Base-by-base conservation (phyloP, 2,113 vertebrate species). In the Vanacampus margaritifer region DNA sequence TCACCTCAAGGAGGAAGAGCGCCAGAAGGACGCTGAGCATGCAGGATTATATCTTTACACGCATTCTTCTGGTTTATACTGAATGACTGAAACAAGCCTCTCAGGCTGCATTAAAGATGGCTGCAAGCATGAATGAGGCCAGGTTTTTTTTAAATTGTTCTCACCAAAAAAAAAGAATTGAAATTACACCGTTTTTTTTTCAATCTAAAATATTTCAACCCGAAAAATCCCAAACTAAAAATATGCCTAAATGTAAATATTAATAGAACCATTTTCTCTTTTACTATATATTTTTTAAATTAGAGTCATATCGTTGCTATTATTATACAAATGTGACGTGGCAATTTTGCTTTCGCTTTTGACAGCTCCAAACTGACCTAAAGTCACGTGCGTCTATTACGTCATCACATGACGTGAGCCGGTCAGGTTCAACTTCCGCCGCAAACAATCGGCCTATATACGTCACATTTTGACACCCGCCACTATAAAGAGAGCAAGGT, bases 31-130 rank as follows among this genome's bases (percentile, higher is more conserved):
- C 67, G 72, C 78, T 75, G 66, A 41, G 69, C 72, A 73, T 80
- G 79, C 48, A n/a, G 51, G 84, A 85, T 85, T 86, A 86, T 87
- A 83, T 83, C 84, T 89, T 83, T 82, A 84, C 80, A 83, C 46
- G 77, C 73, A 79, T 89, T 87, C 86, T 87, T 88, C 83, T 87
- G 88, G 79, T 62, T 84, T 80, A 86, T 73, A 87, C n/a, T n/a
- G 80, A 80, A 26, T 78, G 79, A n/a, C 69, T 80, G 74, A 65
- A 72, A 76, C 71, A 77, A 76, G 76, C 77, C 65, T 26, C 73
- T 63, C 64, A 72, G 58, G 68, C 76, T 82, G 67, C 80, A 84
- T 79, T 73, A 83, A 79, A 85, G 81, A 82, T 79, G 83, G 80
- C 76, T 78, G 84, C 28, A 32, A 67, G 75, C 84, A 80, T 88